Evolutionary conservation across 2,888 invertebrate species (phyloP), one percentile per base, ranked within the genome.

Genomic region (Lysandra bellargus): DNA sequence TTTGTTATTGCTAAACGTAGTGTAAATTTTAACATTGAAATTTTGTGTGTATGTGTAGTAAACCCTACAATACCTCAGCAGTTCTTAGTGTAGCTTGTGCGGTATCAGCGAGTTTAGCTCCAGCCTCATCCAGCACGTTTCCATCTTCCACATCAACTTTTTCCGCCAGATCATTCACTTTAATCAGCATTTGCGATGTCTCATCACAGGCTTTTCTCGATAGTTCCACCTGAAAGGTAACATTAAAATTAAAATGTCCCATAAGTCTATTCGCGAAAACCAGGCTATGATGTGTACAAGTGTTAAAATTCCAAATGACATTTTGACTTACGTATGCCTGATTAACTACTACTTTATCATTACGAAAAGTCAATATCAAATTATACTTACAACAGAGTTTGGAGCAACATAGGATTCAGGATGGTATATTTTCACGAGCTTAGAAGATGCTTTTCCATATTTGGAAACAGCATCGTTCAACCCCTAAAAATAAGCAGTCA

Each of bases 61-160:
- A 64, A 2, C 3, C 7, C 23, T 30, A 30, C 7, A 64, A 30
- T 75, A 88, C 89, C 87, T 87, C 86, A 3, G 86, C 86, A 12
- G 85, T 80, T n/a, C 85, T 84, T 4, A 87, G 83, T 30, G 89
- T 81, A 0, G 83, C 82, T 77, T 87, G 83, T 1, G 89, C 87
- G 0, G 85, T 84, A 14, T 85, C 85, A 12, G 86, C 87, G 0
- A 87, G 81, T 33, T 78, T 79, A 0, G 83, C 82, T 0, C 86
- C 87, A 2, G 80, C 74, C 2, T 44, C 40, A 60, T 85, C 85
- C 69, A 89, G 81, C 14, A 72, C 78, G 3, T 61, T 73, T 0
- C 85, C 87, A 9, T 49, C 78, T 9, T 80, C 81, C 0, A 85
- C 85, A 4, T 81, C 84, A 40, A 84, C 80, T 0, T 23, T 80